Base-by-base conservation (phyloP, 2,888 invertebrate species). In the Perithous albicinctus region DNA sequence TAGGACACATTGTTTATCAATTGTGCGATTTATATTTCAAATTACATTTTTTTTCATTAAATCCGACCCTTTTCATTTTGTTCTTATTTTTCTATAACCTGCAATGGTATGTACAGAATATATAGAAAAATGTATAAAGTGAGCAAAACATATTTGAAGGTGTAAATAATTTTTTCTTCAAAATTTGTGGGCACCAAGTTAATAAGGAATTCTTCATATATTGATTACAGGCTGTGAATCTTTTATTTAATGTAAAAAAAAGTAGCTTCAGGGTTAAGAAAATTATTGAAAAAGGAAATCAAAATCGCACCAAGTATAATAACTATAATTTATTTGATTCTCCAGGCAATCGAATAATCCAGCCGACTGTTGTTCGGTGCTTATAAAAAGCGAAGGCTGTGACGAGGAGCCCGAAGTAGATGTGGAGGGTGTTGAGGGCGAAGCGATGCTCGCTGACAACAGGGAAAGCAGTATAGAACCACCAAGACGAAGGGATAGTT, bases 401-500 rank as follows among this genome's bases (percentile, higher is more conserved):
- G 93, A 92, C 80, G 93, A 93, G 75, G 89, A 91, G 59, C 86
- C 90, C 80, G 92, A 92, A 80, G 92, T 92, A 0, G 92, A 92
- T 77, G 92, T 91, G 32, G 94, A 94, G 86, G 93, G 94, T 80
- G 92, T 93, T 74, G 94, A 94, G 82, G 93, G 93, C 41, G 92
- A 93, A 26, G 90, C 85, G 85, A 90, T 82, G 84, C 91, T 84
- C 87, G 91, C 85, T 87, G 91, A 91, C 43, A 92, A 90, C 85
- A 89, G 89, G 46, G 92, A 93, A 83, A 90, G 91, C 85, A 93
- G 90, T 83, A 90, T 90, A 84, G 93, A 95, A 78, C 94, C 95
- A 43, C 94, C 94, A 67, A 93, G 96, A 87, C 94, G 95, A 90
- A 95, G 95, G 93, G 96, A 95, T 92, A 97, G 96, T 66, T 96